Base-by-base conservation (phyloP, 2,113 vertebrate genomes). In the Corythoichthys intestinalis region DNA sequence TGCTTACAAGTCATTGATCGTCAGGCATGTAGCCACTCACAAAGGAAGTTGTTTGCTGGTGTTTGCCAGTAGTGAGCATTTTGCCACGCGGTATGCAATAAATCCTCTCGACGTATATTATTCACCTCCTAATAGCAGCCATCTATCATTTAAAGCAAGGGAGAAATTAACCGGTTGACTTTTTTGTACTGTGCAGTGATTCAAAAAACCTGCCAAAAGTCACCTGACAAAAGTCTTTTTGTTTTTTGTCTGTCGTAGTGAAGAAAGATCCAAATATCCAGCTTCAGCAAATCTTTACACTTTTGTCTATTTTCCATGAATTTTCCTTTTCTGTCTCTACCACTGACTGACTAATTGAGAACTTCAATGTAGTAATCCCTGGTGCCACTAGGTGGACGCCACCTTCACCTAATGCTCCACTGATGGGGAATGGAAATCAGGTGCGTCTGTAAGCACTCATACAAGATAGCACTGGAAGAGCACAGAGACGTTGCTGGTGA, bases 141-240 rank as follows among this genome's bases (percentile, higher is more conserved):
- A 90, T 89, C 88, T 71, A 87, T 88, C 81, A 89, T 62, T 67
- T 52, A 76, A 83, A 88, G 80, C 84, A 79, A 73, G 75, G 75
- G 73, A 70, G 76, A 86, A 85, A 90, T 89, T 84, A 91, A 76
- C 77, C 79, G 65, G 61, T 81, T 74, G 72, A 80, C 71, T 72
- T 57, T 73, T 20, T 47, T 78, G 73, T 77, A 84, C 71, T 74
- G 67, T 76, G 88, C 34, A 44, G 80, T 71, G 79, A 59, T 72
- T 76, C 49, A 76, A 84, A 75, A 67, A 59, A 80, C 73, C 48
- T 62, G 61, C 84, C 65, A 70, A 75, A 74, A 47, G 46, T 47
- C 46, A 81, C 74, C 54, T 64, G 56, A 83, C 63, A 70, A 65
- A 69, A 65, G 46, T 11, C 13, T 54, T 70, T 44, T 35, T 76